These are phyloP conservation scores for Anagyrus pseudococci DNA, from an alignment of 2,888 invertebrate species.

Conservation along the genomic window DNA sequence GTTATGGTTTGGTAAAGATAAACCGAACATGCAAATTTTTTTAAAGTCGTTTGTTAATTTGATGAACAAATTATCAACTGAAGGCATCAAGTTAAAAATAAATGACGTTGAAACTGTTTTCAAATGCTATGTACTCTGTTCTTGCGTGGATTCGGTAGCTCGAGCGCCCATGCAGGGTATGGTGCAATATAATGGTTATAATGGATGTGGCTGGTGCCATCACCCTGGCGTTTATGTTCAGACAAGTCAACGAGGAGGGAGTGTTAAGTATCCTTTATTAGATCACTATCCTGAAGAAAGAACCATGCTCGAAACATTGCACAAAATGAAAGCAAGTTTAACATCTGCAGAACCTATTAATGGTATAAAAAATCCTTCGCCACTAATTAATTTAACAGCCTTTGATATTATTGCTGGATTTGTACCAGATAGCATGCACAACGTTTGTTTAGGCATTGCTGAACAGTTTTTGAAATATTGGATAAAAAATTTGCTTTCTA, in stretches of 20 bases:
- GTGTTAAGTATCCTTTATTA: slow-evolving; percentile 17
- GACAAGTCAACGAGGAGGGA: slow-evolving; percentile 5
- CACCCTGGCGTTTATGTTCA: slow-evolving; percentile 20
- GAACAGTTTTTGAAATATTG: slow-evolving; percentile 28
- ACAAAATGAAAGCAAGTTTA: slow-evolving; percentile 13
- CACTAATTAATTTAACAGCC: background rate
- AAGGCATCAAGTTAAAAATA: background rate
- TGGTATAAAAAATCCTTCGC: slow-evolving; percentile 18
- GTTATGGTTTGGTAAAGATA: slow-evolving; percentile 24
- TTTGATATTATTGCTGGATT: slow-evolving; percentile 36
- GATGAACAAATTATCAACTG: slow-evolving; percentile 11
- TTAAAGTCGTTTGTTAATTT: slow-evolving; percentile 10
- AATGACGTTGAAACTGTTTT: background rate
- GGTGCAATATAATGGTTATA: slow-evolving; percentile 16
- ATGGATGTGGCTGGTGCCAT: slow-evolving; percentile 19
- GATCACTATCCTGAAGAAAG: background rate
- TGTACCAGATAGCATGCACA: slow-evolving; percentile 35
- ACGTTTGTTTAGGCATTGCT: slow-evolving; percentile 12
- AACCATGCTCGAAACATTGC: slow-evolving; percentile 12
- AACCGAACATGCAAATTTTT: slow-evolving; percentile 16
- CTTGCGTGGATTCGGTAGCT: slow-evolving; percentile 22
- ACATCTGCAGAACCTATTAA: slow-evolving; percentile 3
- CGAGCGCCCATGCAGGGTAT: slow-evolving; percentile 23
- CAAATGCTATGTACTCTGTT: slow-evolving; percentile 12
- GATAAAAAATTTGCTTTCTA: slow-evolving; percentile 1